A percentile compares a stretch with the other conserved stretches of the same genome.
Conservation (phyloP, 2,888 invertebrate genomes). For the Tineola bisselliella region DNA sequence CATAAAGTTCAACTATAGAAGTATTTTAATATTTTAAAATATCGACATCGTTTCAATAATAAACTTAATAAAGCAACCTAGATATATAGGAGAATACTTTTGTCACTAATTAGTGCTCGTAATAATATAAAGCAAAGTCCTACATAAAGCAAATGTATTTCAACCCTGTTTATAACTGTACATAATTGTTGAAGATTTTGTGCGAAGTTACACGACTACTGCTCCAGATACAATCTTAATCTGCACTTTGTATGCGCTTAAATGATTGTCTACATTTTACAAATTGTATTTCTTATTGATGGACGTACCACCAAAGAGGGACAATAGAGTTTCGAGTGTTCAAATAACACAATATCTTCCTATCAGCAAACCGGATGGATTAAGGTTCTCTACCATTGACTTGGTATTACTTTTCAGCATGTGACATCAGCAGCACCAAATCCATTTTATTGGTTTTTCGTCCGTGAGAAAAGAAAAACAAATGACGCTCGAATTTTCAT, state of each 20-base stretch:
- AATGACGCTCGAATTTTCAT: too few species aligned
- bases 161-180: slow-evolving; percentile 27
- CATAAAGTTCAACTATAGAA: too few species aligned
- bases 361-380: slow-evolving; percentile 10
- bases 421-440: too few species aligned
- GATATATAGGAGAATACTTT: too few species aligned
- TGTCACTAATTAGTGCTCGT: too few species aligned
- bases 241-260: slow-evolving; percentile 47
- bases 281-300: slow-evolving; percentile 35
- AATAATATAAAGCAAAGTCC: too few species aligned
- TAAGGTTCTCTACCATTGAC: not conserved
- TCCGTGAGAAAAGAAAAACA: too few species aligned
- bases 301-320: slow-evolving; percentile 43
- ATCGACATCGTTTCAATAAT: too few species aligned
- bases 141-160: too few species aligned
- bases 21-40: too few species aligned
- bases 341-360: slow-evolving; percentile 9
- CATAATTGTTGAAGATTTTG: slow-evolving; percentile 30
- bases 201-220: slow-evolving; percentile 55
- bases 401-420: not conserved
- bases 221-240: slow-evolving; percentile 57
- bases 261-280: slow-evolving; percentile 32
- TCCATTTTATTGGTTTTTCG: too few species aligned
- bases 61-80: too few species aligned
- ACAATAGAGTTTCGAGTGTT: slow-evolving; percentile 26